phyloP scores from a whole-genome alignment of 2,888 invertebrate genomes.

The Trachelus iudaicus region DNA sequence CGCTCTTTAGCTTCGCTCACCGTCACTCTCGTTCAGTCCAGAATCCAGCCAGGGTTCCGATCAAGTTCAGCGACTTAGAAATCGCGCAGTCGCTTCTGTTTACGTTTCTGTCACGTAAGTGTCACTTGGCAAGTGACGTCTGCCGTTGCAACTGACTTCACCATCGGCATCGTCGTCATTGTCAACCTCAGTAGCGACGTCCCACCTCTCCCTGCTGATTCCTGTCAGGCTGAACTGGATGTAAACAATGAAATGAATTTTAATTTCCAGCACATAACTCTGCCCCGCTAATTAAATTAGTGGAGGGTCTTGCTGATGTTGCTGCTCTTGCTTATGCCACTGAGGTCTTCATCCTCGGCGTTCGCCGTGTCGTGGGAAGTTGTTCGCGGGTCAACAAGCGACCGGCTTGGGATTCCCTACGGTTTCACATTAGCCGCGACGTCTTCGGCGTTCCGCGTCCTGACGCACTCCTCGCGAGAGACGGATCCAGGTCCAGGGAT shows the following conservation, averaged over 20 bases:
- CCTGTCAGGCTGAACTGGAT: background rate
- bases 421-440: conserved; percentile 27
- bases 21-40: background rate
- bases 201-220: background rate
- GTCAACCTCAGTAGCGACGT: background rate
- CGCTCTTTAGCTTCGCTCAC: background rate
- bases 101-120: background rate
- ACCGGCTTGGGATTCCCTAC: conserved; percentile 36
- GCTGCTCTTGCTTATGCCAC: conserved; percentile 11
- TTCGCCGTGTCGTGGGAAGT: conserved; percentile 57
- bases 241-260: conserved; percentile 15
- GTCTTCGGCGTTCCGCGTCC: conserved; percentile 28
- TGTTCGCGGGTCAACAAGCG: conserved; percentile 54
- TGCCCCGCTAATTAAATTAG: conserved; percentile 54
- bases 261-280: conserved; percentile 15
- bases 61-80: background rate
- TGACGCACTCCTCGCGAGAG: background rate
- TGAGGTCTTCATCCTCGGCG: conserved; percentile 22
- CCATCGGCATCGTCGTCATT: background rate
- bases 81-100: background rate
- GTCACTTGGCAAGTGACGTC: background rate
- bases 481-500: background rate
- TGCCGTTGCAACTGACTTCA: background rate
- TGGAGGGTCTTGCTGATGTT: conserved; percentile 39
- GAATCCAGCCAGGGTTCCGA: background rate